Percentiles rank a stretch among this genome's conserved stretches.
phyloP scores from a whole-genome alignment of 2,797 vertebrate species.

The Lates japonicus region DNA sequence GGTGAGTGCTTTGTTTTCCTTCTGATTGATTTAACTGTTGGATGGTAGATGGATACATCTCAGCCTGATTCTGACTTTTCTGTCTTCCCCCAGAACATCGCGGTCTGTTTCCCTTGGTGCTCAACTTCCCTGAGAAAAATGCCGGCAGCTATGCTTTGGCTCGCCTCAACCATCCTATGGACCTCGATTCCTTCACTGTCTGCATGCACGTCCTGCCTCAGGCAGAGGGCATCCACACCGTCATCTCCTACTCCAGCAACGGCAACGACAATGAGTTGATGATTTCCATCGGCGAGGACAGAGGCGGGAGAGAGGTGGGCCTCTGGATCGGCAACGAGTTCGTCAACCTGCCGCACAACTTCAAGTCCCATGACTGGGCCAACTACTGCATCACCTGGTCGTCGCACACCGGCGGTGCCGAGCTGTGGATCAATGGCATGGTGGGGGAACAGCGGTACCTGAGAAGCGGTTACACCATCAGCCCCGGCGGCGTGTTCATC shows the following conservation, averaged over 20 bases:
- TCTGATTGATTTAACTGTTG: neutral
- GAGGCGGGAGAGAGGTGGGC: slow-evolving; percentile 73
- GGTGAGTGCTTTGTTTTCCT: slow-evolving; percentile 62
- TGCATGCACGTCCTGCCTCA: slow-evolving; percentile 86
- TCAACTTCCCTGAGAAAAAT: slow-evolving; percentile 85
- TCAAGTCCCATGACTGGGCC: slow-evolving; percentile 79
- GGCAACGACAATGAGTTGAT: slow-evolving; percentile 85
- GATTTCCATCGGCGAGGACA: slow-evolving; percentile 78
- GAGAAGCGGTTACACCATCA: slow-evolving; percentile 76
- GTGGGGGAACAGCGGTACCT: slow-evolving; percentile 79
- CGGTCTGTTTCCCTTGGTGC: slow-evolving; percentile 82
- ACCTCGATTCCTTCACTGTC: slow-evolving; percentile 85
- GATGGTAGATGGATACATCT: neutral
- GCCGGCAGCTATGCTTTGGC: slow-evolving; percentile 82
- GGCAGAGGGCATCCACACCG: slow-evolving; percentile 71
- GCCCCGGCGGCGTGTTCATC: slow-evolving; percentile 78
- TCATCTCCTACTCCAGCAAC: slow-evolving; percentile 87
- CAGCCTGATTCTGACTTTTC: slow-evolving; percentile 22
- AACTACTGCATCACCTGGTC: slow-evolving; percentile 90
- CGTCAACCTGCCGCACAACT: slow-evolving; percentile 84
- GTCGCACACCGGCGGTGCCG: slow-evolving; percentile 76
- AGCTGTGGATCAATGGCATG: slow-evolving; percentile 87
- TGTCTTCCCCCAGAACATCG: slow-evolving; percentile 65
- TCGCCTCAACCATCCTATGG: slow-evolving; percentile 69
- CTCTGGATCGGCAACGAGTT: slow-evolving; percentile 87